Conservation (phyloP, 2,113 vertebrate genomes). For the Colius striatus region DNA sequence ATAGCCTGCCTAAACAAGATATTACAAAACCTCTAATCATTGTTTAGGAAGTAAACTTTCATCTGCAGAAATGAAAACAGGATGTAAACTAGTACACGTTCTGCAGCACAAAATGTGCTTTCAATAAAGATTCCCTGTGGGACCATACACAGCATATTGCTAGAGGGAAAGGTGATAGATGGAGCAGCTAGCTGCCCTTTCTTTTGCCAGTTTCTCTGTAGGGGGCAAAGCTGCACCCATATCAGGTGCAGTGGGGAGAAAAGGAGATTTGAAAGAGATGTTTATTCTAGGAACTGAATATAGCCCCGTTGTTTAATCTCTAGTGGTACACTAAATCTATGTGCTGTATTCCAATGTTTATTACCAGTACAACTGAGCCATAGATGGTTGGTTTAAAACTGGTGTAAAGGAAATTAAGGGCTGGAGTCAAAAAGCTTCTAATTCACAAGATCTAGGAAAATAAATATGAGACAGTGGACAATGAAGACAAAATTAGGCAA, state of each 20-base stretch:
- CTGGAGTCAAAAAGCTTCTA: background rate
- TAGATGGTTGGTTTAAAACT: background rate
- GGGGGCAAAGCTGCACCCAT: background rate
- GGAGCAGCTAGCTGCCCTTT: background rate
- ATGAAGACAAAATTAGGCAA: background rate
- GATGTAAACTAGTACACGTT: background rate
- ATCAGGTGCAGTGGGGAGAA: background rate
- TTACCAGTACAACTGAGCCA: background rate
- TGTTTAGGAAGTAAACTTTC: background rate
- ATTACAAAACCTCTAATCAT: background rate
- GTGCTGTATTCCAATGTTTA: conserved; percentile 28
- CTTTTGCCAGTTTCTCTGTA: background rate
- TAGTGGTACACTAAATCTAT: background rate
- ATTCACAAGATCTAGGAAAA: background rate
- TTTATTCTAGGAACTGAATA: background rate
- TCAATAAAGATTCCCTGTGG: background rate
- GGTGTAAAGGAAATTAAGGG: background rate
- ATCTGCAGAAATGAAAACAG: background rate
- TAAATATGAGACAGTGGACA: background rate
- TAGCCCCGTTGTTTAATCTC: background rate
- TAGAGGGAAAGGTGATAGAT: background rate
- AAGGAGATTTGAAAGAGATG: background rate
- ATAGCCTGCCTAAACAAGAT: background rate
- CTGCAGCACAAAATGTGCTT: background rate
- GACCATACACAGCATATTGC: background rate